phyloP scores from a whole-genome alignment of 2,113 vertebrate species.

The Acrocephalus kingi region DNA sequence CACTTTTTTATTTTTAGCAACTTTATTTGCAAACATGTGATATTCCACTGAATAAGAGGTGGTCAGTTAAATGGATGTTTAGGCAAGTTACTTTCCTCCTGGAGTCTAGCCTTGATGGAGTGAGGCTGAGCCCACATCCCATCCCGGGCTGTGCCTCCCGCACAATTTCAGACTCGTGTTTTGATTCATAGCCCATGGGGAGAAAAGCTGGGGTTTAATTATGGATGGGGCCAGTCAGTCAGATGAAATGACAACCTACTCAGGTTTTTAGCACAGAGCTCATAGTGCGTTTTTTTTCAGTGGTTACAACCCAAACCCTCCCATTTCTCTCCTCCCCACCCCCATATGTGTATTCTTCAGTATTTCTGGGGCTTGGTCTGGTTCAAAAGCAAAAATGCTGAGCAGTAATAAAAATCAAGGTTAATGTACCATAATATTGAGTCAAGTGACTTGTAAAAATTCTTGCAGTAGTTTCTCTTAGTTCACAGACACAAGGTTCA shows the following conservation, averaged over 20 bases:
- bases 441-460: conserved; percentile 55
- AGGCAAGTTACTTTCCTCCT: background rate
- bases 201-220: background rate
- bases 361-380: background rate
- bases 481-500: conserved; percentile 9
- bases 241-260: background rate
- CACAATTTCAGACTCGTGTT: background rate
- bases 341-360: background rate
- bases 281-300: background rate
- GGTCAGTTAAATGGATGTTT: conserved; percentile 11
- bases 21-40: conserved; percentile 30
- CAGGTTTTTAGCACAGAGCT: background rate
- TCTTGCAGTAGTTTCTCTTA: conserved; percentile 28
- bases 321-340: background rate
- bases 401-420: conserved; percentile 18
- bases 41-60: background rate
- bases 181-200: background rate
- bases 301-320: background rate
- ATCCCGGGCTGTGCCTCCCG: accelerated
- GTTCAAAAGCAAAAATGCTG: conserved; percentile 20
- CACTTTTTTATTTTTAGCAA: conserved; percentile 23
- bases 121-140: background rate
- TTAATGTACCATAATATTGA: conserved; percentile 54
- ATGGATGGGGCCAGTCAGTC: background rate
- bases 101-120: background rate